Evolutionary conservation across 2,113 vertebrate species (phyloP), one percentile per base, ranked within the genome.

Genomic region (Tetraodon nigroviridis): DNA sequence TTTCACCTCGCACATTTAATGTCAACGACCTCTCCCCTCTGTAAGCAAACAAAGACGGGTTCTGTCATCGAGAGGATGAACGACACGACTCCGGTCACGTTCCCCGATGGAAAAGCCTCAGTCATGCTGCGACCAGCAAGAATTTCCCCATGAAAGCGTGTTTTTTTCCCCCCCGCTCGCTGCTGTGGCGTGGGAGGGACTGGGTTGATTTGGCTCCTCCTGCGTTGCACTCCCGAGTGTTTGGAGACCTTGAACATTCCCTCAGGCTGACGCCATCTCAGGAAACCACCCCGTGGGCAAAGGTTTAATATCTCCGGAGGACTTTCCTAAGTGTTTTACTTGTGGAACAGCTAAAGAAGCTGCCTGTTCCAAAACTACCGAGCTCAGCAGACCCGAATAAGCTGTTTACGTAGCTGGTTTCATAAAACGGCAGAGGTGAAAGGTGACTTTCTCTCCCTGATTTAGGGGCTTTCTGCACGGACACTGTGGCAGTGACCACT

Each of bases 221-320:
- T 69, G 24, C 56, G 4, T 21, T 58, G 18, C 67, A 56, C 37
- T 52, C 46, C 48, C 42, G 13, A 61, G 54, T 29, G 27, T 58
- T 41, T 11, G 62, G 52, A 64, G 40, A 47, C 20, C 18, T 51
- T 57, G 71, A 67, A 75, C 82, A 87, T 90, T 88, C 86, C 75
- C 27, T 47, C 7, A 67, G 71, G 79, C 79, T 88, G 84, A 88
- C 78, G 78, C 69, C 80, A 88, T 76, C 47, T 54, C 69, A 79
- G 81, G 77, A 83, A 83, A 83, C 83, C 84, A 84, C 66, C 71
- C 29, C 73, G 71, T 49, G 64, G 67, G 54, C 59, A 68, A 76
- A 67, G 12, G 7, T 70, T 71, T 75, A 51, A 76, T 77, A 71
- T 71, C 67, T 76, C 70, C 65, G 75, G 52, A 78, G 51, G 61